These are phyloP conservation scores for Dolichomitus sp. DNA, from an alignment of 2,888 invertebrate species.

Conservation along the genomic window DNA sequence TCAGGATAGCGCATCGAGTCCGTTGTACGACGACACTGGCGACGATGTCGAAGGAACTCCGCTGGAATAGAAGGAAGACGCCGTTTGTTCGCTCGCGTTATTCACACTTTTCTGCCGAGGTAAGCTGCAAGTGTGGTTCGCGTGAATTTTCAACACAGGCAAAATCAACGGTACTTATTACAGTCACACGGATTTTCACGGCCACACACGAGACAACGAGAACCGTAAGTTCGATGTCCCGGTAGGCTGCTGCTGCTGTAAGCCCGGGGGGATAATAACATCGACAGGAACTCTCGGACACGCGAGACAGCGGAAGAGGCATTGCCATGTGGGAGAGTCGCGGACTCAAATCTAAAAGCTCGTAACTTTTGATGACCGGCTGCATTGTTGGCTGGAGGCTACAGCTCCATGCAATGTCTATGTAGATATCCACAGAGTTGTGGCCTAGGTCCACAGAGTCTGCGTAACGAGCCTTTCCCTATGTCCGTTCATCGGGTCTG, in stretches of 20 bases:
- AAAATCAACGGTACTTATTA: neutral
- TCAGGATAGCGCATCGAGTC: slow-evolving; percentile 54
- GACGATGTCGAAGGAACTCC: slow-evolving; percentile 29
- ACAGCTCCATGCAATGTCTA: neutral
- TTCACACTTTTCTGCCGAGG: slow-evolving; percentile 76
- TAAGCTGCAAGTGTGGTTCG: slow-evolving; percentile 65
- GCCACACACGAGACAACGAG: neutral
- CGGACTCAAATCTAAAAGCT: slow-evolving; percentile 55
- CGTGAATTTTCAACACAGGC: slow-evolving; percentile 17
- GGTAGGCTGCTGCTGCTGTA: neutral
- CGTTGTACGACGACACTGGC: slow-evolving; percentile 32
- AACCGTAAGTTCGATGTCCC: slow-evolving; percentile 65
- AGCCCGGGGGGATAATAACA: slow-evolving; percentile 60
- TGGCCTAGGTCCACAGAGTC: neutral
- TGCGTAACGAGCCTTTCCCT: slow-evolving; percentile 54
- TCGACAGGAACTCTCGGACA: slow-evolving; percentile 27
- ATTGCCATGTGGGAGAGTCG: slow-evolving; percentile 13
- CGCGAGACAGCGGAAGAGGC: slow-evolving; percentile 40
- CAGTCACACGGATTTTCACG: slow-evolving; percentile 15
- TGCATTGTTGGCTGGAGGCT: slow-evolving; percentile 20
- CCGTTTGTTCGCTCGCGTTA: slow-evolving; percentile 69
- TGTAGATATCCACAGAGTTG: slow-evolving; percentile 18
- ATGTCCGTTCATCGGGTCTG: slow-evolving; percentile 14
- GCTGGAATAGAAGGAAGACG: slow-evolving; percentile 38
- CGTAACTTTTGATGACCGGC: slow-evolving; percentile 63